These are phyloP conservation scores for Caenorhabditis uteleia DNA, from an alignment of 2,888 invertebrate genomes.

Conservation along the genomic window DNA sequence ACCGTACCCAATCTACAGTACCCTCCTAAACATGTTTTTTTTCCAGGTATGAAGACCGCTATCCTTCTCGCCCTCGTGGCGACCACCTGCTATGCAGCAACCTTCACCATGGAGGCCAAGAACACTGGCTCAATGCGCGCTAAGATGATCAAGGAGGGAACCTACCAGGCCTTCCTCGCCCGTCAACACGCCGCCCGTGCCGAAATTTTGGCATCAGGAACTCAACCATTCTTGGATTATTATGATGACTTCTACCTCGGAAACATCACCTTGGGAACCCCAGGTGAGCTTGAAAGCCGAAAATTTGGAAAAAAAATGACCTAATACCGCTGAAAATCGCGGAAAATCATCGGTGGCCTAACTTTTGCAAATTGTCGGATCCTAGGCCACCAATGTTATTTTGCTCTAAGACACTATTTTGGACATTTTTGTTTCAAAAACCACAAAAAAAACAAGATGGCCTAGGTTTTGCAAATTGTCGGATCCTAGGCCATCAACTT, in stretches of 20 bases:
- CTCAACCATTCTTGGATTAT: conserved; percentile 61
- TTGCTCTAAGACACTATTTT: no score
- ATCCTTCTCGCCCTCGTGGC: conserved; percentile 54
- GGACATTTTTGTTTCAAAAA: no score
- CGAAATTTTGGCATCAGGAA: conserved; percentile 37
- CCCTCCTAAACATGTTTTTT: no score
- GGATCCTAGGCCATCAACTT: no score
- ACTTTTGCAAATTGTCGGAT: no score
- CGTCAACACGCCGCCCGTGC: conserved; percentile 24
- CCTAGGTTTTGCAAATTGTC: no score
- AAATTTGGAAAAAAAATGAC: no score
- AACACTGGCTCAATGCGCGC: conserved; percentile 43
- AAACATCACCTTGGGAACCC: conserved; percentile 63
- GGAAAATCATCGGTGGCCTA: no score
- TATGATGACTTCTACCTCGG: conserved; percentile 66
- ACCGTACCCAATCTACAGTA: no score
- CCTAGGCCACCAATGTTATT: no score
- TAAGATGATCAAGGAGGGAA: conserved; percentile 44
- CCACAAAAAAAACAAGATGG: no score
- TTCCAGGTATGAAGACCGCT: conserved; percentile 51
- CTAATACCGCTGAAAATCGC: no score
- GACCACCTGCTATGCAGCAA: conserved; percentile 42
- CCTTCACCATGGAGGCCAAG: conserved; percentile 37
- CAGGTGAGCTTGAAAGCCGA: conserved; percentile 4
- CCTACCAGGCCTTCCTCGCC: conserved; percentile 32